Evolutionary conservation across 2,113 vertebrate species (phyloP).

Genomic region (Rhinoderma darwinii): DNA sequence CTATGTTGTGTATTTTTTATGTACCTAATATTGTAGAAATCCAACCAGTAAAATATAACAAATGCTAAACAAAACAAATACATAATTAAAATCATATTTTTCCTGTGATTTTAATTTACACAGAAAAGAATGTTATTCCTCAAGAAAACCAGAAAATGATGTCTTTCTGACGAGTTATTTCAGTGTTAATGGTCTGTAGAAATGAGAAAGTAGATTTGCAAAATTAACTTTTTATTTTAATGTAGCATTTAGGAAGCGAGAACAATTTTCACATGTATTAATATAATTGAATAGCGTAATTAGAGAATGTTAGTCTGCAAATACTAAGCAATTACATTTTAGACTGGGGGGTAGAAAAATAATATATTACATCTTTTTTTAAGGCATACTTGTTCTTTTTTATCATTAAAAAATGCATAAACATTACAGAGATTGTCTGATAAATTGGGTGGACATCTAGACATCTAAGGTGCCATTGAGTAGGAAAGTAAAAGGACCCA

Average conservation of each 20-base stretch:
- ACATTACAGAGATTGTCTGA: background rate
- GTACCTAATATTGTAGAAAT: background rate
- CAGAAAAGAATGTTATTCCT: conserved; percentile 5
- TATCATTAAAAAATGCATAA: too few species aligned
- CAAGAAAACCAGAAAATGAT: background rate
- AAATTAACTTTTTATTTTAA: conserved; percentile 49
- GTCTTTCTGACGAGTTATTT: conserved; percentile 36
- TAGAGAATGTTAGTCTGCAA: conserved; percentile 37
- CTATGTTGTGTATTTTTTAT: background rate
- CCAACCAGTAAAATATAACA: background rate
- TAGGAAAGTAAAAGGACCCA: background rate
- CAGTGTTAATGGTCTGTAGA: conserved; percentile 41
- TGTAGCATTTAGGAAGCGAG: conserved; percentile 22
- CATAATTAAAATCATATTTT: conserved; percentile 38
- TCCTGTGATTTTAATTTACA: conserved; percentile 26
- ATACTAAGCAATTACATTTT: conserved; percentile 30
- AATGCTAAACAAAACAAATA: conserved; percentile 22
- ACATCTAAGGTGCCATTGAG: background rate
- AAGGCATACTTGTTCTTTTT: too few species aligned
- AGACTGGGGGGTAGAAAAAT: background rate
- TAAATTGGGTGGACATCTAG: background rate
- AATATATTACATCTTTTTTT: background rate
- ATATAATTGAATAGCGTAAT: conserved; percentile 45
- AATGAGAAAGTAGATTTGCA: conserved; percentile 43
- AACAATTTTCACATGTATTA: conserved; percentile 36